phyloP scores from a whole-genome alignment of 2,113 vertebrate genomes.

The Capreolus pygargus region DNA sequence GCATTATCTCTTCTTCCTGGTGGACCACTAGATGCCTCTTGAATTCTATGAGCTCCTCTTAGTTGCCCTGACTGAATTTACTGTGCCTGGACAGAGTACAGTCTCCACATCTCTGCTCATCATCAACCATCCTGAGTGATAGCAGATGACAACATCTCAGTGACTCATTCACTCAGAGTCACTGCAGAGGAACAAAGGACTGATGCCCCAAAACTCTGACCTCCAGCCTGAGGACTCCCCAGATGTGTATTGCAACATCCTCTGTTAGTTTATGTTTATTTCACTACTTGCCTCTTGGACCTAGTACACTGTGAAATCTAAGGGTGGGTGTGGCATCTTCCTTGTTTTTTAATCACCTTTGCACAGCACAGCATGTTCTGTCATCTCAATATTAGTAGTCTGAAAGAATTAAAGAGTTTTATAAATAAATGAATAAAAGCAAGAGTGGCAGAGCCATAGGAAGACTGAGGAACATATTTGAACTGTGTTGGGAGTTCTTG shows the following conservation, averaged over 20 bases:
- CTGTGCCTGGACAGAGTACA: neutral
- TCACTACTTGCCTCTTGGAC: neutral
- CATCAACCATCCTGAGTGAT: neutral
- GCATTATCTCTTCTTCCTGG: neutral
- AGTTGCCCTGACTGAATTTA: neutral
- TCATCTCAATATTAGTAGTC: neutral
- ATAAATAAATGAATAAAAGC: neutral
- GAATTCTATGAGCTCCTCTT: neutral
- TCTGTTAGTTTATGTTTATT: neutral
- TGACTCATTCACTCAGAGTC: neutral
- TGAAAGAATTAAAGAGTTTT: neutral
- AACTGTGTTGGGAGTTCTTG: neutral
- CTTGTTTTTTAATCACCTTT: neutral
- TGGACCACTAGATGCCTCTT: neutral
- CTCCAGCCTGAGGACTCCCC: neutral
- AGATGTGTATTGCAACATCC: neutral
- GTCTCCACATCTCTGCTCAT: neutral
- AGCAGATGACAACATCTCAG: neutral
- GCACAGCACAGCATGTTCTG: neutral
- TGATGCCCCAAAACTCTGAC: neutral
- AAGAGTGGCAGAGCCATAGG: neutral
- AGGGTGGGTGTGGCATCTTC: neutral
- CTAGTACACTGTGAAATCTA: neutral
- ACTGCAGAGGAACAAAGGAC: neutral
- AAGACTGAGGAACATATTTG: neutral